phyloP scores from a whole-genome alignment of 2,888 invertebrate genomes.

The Microplitis manilae region DNA sequence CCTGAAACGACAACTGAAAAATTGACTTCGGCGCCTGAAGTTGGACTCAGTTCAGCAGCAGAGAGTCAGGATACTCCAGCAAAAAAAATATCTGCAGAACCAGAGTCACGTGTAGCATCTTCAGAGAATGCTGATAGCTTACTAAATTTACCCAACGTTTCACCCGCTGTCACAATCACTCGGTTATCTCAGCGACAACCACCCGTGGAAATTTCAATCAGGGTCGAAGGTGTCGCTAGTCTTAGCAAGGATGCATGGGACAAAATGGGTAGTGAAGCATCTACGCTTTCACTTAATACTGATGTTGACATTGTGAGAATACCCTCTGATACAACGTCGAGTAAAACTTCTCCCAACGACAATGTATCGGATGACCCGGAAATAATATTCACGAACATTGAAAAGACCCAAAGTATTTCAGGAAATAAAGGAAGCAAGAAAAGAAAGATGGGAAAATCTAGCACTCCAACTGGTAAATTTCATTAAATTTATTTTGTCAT shows the following conservation, averaged over 20 bases:
- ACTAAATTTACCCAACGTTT: slow-evolving; percentile 12
- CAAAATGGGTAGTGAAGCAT: slow-evolving; percentile 44
- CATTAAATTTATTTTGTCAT: neutral
- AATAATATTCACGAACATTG: slow-evolving; percentile 47
- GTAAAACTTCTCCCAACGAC: neutral
- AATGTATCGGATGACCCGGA: slow-evolving; percentile 44
- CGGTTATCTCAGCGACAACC: slow-evolving; percentile 18
- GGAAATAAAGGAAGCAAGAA: slow-evolving; percentile 17
- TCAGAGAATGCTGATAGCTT: slow-evolving; percentile 10
- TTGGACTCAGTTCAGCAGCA: neutral
- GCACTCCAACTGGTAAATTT: slow-evolving; percentile 14
- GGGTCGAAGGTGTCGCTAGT: slow-evolving; percentile 54
- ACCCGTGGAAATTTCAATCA: slow-evolving; percentile 49
- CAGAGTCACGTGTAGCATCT: slow-evolving; percentile 39
- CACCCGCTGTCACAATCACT: slow-evolving; percentile 28
- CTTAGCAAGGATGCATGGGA: slow-evolving; percentile 60
- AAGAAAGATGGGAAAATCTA: slow-evolving; percentile 23
- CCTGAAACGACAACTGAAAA: slow-evolving; percentile 14
- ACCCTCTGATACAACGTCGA: neutral
- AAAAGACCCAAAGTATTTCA: slow-evolving; percentile 13
- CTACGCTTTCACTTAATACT: neutral
- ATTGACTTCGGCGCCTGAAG: neutral
- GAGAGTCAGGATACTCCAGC: slow-evolving; percentile 3
- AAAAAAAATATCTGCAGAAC: neutral
- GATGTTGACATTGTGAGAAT: neutral